phyloP scores from a whole-genome alignment of 1,140 invertebrate genomes.

The Bilobella aurantiaca region DNA sequence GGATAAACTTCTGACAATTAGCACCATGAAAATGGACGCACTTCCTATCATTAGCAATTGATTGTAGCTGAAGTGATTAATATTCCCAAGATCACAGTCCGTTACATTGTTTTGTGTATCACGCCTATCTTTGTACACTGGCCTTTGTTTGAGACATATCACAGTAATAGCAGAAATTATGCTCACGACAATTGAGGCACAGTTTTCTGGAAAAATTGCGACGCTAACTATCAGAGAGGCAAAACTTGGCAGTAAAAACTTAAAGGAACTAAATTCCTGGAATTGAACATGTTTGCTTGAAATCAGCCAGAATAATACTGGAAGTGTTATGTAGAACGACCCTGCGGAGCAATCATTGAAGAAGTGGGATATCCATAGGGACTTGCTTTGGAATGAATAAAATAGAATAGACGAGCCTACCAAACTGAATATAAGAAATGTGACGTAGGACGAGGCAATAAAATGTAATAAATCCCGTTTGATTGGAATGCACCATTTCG shows the following conservation, averaged over 20 bases:
- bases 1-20: too few relatives aligned
- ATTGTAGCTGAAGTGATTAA: too few relatives aligned
- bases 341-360: neutral
- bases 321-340: neutral
- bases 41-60: too few relatives aligned
- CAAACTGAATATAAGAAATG: neutral
- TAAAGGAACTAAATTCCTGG: neutral
- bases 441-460: neutral
- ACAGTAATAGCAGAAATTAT: neutral
- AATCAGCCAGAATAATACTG: neutral
- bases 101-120: too few relatives aligned
- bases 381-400: neutral
- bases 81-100: too few relatives aligned
- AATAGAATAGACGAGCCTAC: neutral
- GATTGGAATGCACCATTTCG: neutral
- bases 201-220: neutral
- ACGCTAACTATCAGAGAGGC: neutral
- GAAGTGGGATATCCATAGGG: neutral
- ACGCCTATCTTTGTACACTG: too few relatives aligned
- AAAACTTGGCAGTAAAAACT: neutral
- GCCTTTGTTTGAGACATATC: neutral
- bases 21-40: too few relatives aligned
- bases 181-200: too few relatives aligned
- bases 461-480: neutral
- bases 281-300: neutral